Base-by-base conservation (phyloP, 2,113 vertebrate genomes). In the Oceanites oceanicus region DNA sequence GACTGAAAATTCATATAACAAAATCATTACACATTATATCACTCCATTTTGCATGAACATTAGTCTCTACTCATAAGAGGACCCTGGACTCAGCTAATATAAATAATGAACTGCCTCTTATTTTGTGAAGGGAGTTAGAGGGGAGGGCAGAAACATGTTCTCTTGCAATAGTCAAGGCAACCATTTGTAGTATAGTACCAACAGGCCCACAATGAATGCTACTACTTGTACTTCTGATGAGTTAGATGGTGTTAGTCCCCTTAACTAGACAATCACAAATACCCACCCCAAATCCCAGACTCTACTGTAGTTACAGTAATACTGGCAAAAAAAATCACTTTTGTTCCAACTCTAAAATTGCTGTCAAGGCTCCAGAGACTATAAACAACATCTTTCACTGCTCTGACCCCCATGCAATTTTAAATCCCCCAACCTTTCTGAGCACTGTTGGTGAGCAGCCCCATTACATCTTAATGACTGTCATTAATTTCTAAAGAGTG, bases 381-480 rank as follows among this genome's bases (percentile, higher is more conserved):
- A 98, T 97, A 98, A 98, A 98, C 98, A 98, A 98, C 98, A 98
- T 98, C 98, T 98, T 98, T 98, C 98, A 98, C 98, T 98, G 98
- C 97, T 98, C 98, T 98, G 98, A 98, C 98, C 98, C 98, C 98
- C 98, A 98, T 98, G 98, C 98, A 98, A 98, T 98, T 98, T 98
- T 98, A 98, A 98, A 99, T 99, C 98, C 99, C 98, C 99, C 98
- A 98, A 98, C 98, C 98, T 98, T 98, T 98, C 96, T 97, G 98
- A 99, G 98, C 98, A 98, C 98, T 98, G 98, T 98, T 98, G 97
- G 98, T 98, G 98, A 98, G 97, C 98, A 98, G 98, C 98, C 98
- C 98, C 98, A 98, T 99, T 99, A 99, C 99, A 99, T 99, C 98
- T 99, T 99, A 99, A 99, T 99, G 99, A 98, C 98, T 98, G 98